Base-by-base conservation (phyloP, 2,797 vertebrate species). In the Florisuga fusca region DNA sequence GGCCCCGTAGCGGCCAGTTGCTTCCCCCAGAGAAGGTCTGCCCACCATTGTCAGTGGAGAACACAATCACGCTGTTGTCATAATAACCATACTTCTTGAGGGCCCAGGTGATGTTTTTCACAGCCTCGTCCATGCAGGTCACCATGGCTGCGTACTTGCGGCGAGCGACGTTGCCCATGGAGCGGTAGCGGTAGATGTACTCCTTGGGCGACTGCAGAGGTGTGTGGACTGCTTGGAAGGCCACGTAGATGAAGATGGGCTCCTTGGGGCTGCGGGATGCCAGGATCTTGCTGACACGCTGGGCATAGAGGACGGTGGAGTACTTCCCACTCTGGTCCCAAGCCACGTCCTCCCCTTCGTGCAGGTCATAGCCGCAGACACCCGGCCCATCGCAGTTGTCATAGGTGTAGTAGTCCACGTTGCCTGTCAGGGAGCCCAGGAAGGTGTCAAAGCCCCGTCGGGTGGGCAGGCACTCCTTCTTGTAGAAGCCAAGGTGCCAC, bases 401-500 rank as follows among this genome's bases (percentile, higher is more conserved):
- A 0, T 99, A 99, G 11, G 98, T 99, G 92, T 99, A 99, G 96
- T 99, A 99, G 96, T 99, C 99, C 89, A 99, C 99, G 0, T 99
- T 99, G 82, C 99, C 99, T 0, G 99, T 99, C 93, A 99, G 97
- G 2, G 99, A 99, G 87, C 99, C 99, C 87, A 99, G 98, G 97
- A 99, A 99, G 46, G 99, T 99, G 97, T 99, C 98, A 0, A 99
- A 99, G 78, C 99, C 99, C 4, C 99, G 98, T 2, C 99, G 98
- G 2, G 99, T 99, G 59, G 99, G 99, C 92, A 99, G 97, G 84
- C 99, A 99, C 57, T 99, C 99, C 90, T 99, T 99, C 96, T 99
- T 99, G 96, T 99, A 99, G 97, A 99, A 99, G 54, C 99, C 99
- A 84, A 99, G 97, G 93, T 99, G 99, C 99, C 99, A 99, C 91